A percentile compares a stretch with the other conserved stretches of the same genome.
These are phyloP conservation scores for Polypedilum pembai DNA, from an alignment of 1,140 invertebrate species.

Conservation along the genomic window DNA sequence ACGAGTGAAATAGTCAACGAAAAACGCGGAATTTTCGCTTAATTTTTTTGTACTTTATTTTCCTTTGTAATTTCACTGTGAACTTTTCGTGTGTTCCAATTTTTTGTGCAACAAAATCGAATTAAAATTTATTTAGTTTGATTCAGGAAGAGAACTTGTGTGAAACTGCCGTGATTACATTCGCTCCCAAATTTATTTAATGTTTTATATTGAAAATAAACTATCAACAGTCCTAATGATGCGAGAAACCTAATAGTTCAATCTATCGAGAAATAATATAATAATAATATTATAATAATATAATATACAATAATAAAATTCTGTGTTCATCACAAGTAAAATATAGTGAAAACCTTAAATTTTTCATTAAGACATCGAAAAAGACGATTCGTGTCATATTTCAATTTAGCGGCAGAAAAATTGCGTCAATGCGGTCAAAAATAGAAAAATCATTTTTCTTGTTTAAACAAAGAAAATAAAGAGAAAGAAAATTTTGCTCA, in stretches of 20 bases:
- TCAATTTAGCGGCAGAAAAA: neutral
- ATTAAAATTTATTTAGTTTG: neutral
- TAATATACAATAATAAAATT: neutral
- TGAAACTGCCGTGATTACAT: neutral
- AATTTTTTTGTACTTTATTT: neutral
- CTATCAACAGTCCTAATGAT: neutral
- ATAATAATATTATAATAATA: too few relatives aligned
- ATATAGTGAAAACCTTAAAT: too few relatives aligned
- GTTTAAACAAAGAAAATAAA: slow-evolving; percentile 8
- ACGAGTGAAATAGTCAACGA: neutral
- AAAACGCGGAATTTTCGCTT: neutral
- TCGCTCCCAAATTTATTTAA: neutral
- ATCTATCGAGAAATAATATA: slow-evolving; percentile 11
- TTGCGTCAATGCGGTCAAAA: slow-evolving; percentile 4
- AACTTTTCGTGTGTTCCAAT: neutral
- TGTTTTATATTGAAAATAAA: neutral
- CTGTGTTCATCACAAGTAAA: too few relatives aligned
- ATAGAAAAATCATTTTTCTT: slow-evolving; percentile 5
- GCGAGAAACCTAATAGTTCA: neutral
- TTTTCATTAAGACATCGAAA: neutral
- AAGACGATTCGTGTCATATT: neutral
- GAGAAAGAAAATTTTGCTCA: neutral
- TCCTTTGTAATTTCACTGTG: neutral
- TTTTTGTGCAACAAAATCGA: neutral
- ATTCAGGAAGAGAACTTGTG: neutral